These are phyloP conservation scores for Triops cancriformis DNA, from an alignment of 1,140 invertebrate genomes.

Conservation along the genomic window DNA sequence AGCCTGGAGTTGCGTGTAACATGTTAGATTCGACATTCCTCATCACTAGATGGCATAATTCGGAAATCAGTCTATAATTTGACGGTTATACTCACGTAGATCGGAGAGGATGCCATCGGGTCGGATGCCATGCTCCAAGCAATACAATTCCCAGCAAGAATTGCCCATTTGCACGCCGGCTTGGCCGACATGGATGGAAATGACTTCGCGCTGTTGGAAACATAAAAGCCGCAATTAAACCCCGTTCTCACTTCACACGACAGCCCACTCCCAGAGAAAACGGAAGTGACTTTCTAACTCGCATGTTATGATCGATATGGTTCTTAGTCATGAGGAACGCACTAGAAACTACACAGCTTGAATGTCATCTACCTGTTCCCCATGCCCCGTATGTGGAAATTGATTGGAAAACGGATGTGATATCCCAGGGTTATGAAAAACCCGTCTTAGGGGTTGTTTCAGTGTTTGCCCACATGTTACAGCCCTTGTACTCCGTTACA, in stretches of 20 bases:
- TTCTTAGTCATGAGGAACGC: background rate
- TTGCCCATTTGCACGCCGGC: conserved; percentile 72
- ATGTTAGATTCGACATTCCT: too few relatives aligned
- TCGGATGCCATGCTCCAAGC: conserved; percentile 39
- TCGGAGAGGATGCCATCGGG: conserved; percentile 26
- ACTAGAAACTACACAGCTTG: background rate
- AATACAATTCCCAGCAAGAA: conserved; percentile 64
- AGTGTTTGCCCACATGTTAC: background rate
- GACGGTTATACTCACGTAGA: conserved; percentile 18
- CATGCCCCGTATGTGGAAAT: background rate
- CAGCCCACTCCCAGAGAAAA: background rate
- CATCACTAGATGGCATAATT: too few relatives aligned
- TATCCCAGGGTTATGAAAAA: background rate
- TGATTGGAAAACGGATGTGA: background rate
- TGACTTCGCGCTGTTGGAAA: conserved; percentile 51
- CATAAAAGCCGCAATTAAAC: conserved; percentile 17
- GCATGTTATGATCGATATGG: background rate
- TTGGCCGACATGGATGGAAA: conserved; percentile 60
- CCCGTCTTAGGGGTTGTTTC: background rate
- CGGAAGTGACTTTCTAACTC: background rate
- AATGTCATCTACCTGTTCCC: background rate
- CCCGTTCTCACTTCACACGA: background rate
- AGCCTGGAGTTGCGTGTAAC: too few relatives aligned
- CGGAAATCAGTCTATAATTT: too few relatives aligned
- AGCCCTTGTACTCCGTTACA: too few relatives aligned